Conservation (phyloP, 2,888 invertebrate genomes). For the Entomobrya proxima region DNA sequence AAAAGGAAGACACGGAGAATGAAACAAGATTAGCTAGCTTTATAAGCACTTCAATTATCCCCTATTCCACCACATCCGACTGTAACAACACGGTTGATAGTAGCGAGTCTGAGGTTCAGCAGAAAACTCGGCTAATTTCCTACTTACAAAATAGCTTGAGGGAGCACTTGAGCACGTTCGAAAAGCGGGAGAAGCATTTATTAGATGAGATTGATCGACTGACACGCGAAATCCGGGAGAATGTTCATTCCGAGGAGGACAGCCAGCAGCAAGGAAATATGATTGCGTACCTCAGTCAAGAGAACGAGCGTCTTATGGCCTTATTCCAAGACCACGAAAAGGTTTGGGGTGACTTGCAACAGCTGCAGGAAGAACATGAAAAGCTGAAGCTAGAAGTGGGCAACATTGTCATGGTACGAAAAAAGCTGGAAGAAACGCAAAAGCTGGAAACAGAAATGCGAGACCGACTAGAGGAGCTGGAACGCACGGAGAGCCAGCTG, state of each 20-base stretch:
- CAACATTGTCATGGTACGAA: constrained; percentile 65
- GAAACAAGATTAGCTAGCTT: constrained; percentile 26
- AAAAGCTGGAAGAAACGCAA: constrained; percentile 71
- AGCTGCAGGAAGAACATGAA: constrained; percentile 78
- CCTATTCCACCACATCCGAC: background rate
- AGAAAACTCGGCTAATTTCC: constrained; percentile 63
- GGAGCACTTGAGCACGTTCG: constrained; percentile 70
- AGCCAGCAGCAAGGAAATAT: constrained; percentile 62
- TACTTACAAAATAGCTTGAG: constrained; percentile 65
- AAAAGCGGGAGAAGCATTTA: constrained; percentile 70
- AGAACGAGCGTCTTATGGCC: constrained; percentile 80
- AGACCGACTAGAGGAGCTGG: constrained; percentile 82
- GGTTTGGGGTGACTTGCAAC: constrained; percentile 81
- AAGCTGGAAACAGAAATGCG: constrained; percentile 81
- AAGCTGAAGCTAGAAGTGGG: constrained; percentile 70
- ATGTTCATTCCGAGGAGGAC: constrained; percentile 44
- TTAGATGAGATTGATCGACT: constrained; percentile 73
- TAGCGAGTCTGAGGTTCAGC: constrained; percentile 29
- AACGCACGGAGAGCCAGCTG: constrained; percentile 80
- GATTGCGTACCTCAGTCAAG: constrained; percentile 76
- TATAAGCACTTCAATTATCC: constrained; percentile 14
- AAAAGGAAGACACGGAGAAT: background rate
- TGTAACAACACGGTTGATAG: background rate
- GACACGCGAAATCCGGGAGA: constrained; percentile 67
- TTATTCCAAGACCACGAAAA: constrained; percentile 79